Evolutionary conservation across 1,140 invertebrate species (phyloP).

Genomic region (Orius insidiosus): DNA sequence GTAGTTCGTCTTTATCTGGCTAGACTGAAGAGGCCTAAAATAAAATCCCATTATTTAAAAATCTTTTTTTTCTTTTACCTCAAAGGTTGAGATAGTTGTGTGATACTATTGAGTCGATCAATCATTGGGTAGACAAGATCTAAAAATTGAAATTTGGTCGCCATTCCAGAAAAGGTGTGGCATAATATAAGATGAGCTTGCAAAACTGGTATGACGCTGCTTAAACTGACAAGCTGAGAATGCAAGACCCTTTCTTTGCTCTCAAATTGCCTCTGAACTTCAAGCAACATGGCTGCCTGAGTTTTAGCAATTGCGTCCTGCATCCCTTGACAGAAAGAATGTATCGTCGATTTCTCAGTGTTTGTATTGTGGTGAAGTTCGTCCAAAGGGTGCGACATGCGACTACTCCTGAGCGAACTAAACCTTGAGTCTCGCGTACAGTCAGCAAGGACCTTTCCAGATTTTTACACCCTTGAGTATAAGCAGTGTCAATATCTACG

Average conservation of each 20-base stretch:
- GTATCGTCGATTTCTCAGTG: conserved; percentile 43
- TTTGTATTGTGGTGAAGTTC: conserved; percentile 46
- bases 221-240: conserved; percentile 36
- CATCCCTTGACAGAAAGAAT: conserved; percentile 45
- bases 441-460: conserved; percentile 39
- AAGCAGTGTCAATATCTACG: conserved; percentile 53
- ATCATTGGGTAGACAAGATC: conserved; percentile 47
- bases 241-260: conserved; percentile 44
- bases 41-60: background rate
- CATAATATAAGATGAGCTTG: conserved; percentile 48
- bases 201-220: conserved; percentile 42
- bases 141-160: conserved; percentile 53
- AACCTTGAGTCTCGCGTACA: conserved; percentile 40
- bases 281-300: conserved; percentile 39
- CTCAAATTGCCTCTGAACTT: conserved; percentile 47
- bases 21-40: conserved; percentile 33
- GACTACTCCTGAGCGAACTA: conserved; percentile 41
- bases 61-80: conserved; percentile 29
- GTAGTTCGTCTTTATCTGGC: conserved; percentile 42
- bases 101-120: conserved; percentile 41
- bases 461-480: conserved; percentile 44
- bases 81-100: conserved; percentile 44
- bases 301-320: conserved; percentile 46
- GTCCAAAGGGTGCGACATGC: conserved; percentile 46
- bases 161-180: conserved; percentile 44